Conservation (phyloP, 2,888 invertebrate genomes). For the Thera britannica region DNA sequence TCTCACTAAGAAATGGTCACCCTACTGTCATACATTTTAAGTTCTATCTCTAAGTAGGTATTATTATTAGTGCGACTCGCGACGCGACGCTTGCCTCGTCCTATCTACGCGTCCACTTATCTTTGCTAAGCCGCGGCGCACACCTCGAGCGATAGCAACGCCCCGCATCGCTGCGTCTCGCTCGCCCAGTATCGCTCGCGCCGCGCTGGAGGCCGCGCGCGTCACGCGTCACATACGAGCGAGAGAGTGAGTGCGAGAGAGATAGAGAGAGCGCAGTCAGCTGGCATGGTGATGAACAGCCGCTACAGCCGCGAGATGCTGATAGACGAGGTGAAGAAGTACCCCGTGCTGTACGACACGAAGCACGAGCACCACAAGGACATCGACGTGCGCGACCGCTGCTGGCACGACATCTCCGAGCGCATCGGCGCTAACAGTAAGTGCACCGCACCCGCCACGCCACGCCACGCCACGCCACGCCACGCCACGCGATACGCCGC, state of each 20-base stretch:
- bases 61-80: too few species aligned
- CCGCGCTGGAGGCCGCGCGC: slow-evolving; percentile 62
- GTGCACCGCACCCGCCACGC: slow-evolving; percentile 37
- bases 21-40: too few species aligned
- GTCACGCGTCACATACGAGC: slow-evolving; percentile 32
- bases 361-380: slow-evolving; percentile 74
- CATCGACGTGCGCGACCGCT: slow-evolving; percentile 73
- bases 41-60: too few species aligned
- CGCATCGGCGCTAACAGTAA: slow-evolving; percentile 72
- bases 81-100: background rate
- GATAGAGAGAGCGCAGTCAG: too few species aligned
- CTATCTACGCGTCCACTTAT: slow-evolving; percentile 14
- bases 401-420: slow-evolving; percentile 76
- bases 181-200: slow-evolving; percentile 74
- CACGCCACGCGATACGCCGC: background rate
- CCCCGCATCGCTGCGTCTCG: slow-evolving; percentile 63
- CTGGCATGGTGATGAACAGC: slow-evolving; percentile 49
- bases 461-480: too few species aligned
- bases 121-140: slow-evolving; percentile 62
- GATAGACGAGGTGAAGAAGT: slow-evolving; percentile 76
- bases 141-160: slow-evolving; percentile 70
- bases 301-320: slow-evolving; percentile 62
- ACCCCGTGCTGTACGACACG: slow-evolving; percentile 77
- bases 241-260: too few species aligned
- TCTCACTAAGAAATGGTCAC: too few species aligned